These are phyloP conservation scores for Listrodromus nycthemerus DNA, from an alignment of 2,888 invertebrate genomes.

Conservation along the genomic window DNA sequence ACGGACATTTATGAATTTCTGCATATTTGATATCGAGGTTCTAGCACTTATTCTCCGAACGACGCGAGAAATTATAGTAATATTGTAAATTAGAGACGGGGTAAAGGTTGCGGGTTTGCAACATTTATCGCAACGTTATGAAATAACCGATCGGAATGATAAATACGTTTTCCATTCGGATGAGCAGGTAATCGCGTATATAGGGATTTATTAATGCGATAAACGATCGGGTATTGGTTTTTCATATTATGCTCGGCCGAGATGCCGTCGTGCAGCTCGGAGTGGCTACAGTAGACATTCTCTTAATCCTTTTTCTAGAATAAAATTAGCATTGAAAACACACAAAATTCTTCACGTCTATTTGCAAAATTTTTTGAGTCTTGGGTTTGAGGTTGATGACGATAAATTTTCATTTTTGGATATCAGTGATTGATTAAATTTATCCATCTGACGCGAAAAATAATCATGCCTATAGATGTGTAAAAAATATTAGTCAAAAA, in stretches of 20 bases:
- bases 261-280: neutral
- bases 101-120: neutral
- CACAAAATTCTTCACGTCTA: neutral
- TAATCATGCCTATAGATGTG: neutral
- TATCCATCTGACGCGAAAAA: neutral
- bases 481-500: neutral
- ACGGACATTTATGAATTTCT: constrained; percentile 41
- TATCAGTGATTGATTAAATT: neutral
- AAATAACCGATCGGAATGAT: constrained; percentile 18
- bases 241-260: neutral
- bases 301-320: neutral
- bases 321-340: neutral
- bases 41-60: neutral
- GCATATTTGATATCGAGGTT: neutral
- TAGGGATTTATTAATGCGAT: constrained; percentile 1
- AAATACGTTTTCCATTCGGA: neutral
- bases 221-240: constrained; percentile 6
- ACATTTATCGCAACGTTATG: constrained; percentile 4
- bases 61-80: constrained; percentile 19
- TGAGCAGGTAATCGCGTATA: neutral
- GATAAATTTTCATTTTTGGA: neutral
- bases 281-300: neutral
- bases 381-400: neutral
- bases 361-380: neutral
- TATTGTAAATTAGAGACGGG: constrained; percentile 1